Evolutionary conservation across 2,113 vertebrate species (phyloP).

Genomic region (Caranx ignobilis): DNA sequence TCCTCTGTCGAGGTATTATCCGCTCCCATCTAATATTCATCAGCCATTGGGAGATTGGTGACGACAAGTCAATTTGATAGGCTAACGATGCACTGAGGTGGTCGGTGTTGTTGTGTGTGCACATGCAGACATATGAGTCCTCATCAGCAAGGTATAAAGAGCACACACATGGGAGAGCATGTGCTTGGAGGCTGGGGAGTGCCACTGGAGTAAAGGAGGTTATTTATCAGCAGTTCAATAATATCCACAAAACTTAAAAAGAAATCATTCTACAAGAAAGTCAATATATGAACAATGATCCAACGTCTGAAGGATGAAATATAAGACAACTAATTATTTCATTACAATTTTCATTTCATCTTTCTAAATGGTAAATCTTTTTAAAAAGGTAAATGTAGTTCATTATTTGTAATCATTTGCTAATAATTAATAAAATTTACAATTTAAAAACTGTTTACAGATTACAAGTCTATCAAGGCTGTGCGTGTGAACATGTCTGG

Average conservation of each 20-base stretch:
- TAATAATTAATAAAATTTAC: neutral
- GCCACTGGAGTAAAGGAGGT: neutral
- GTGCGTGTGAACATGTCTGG: neutral
- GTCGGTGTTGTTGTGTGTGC: constrained; percentile 43
- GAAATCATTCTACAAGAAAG: neutral
- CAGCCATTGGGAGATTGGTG: constrained; percentile 73
- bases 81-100: constrained; percentile 64
- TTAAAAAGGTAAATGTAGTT: neutral
- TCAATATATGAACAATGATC: neutral
- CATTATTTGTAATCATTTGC: neutral
- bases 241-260: neutral
- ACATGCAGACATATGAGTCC: constrained; percentile 26
- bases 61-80: constrained; percentile 66
- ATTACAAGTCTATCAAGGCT: neutral
- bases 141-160: constrained; percentile 29
- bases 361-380: neutral
- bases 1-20: constrained; percentile 72
- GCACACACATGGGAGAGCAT: constrained; percentile 54
- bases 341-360: neutral
- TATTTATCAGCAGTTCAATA: neutral
- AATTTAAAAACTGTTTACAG: neutral
- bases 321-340: neutral
- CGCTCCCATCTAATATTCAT: constrained; percentile 81
- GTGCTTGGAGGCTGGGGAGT: constrained; percentile 33
- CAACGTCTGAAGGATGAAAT: neutral